Base-by-base conservation (phyloP, 2,797 vertebrate genomes). In the Neopelma chrysocephalum region DNA sequence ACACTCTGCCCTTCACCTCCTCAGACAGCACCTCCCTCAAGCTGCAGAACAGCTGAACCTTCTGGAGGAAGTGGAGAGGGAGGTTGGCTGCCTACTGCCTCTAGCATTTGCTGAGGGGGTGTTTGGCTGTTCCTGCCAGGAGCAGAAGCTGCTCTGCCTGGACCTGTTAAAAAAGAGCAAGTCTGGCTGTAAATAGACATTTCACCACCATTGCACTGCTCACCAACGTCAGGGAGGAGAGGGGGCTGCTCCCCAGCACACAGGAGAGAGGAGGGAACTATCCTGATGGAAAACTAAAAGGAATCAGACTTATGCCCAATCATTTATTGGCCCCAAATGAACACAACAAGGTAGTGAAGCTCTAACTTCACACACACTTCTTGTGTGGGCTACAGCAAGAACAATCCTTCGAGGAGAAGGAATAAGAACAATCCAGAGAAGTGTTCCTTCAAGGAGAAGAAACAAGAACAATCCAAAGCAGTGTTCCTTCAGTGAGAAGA, bases 111-210 rank as follows among this genome's bases (percentile, higher is more conserved):
- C 90, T 97, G 89, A 81, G 89, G 82, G 82, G 50, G 69, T 80
- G 79, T 90, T 40, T 94, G 95, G 95, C 91, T 97, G 96, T 79
- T 97, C 92, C 91, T 97, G 96, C 90, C 96, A 95, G 96, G 89
- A 97, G 95, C 94, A 97, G 96, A 96, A 97, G 95, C 95, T 97
- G 97, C 96, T 98, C 96, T 97, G 96, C 96, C 95, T 97, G 97
- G 97, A 97, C 96, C 95, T 97, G 96, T 96, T 97, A 95, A 96
- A 94, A 97, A 96, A 97, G 94, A 97, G 96, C 90, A 97, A 94
- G 95, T 94, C 82, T 96, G 96, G 95, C 93, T 97, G 96, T 96
- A 96, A 97, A 96, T 93, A 96, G 60, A 87, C 73, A 84, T 90
- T 91, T 93, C 82, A 93, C 54, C 50, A 31, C 9, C 47, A 56